Base-by-base conservation (phyloP, 1,140 invertebrate species). In the Myzus persicae region DNA sequence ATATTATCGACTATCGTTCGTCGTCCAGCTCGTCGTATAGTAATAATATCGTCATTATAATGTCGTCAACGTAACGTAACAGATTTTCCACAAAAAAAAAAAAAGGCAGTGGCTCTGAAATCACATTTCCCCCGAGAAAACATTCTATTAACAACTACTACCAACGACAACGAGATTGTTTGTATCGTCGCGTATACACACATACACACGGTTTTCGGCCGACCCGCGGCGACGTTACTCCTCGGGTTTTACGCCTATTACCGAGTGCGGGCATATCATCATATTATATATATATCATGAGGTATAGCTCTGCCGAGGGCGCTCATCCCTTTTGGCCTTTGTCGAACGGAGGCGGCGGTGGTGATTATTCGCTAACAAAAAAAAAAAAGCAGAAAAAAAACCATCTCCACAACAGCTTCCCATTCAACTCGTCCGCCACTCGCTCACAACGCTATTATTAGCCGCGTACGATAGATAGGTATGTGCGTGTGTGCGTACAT, bases 121-220 rank as follows among this genome's bases (percentile, higher is more conserved):
- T 88, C 85, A 48, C 42, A 88, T 88, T 87, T 48, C 85, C 85
- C 85, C 31, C 42, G 85, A 88, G 85, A 88, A 48, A 88, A 88
- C 85, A 48, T 22, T 1, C 20, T 51, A 51, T 51, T 22, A 22
- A 51, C 59, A 1, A 67, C 31, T 14, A n/a, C 59, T 2, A 48
- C 48, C 48, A 20, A 67, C 59, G n/a, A 59, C 54, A 59, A 0
- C 59, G 31, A 76, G 4, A n/a, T 76, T 76, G 59, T 76, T 76
- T n/a, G 59, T 76, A 76, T 76, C 59, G 59, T 76, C 31, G 59
- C 59, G 59, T 9, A 9, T 44, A 54, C 51, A 54, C 51, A 54
- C 51, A 54, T 14, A 59, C 11, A 59, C 54, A n/a, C 31, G 18
- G 59, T 76, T 76, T n/a, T 76, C 31, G 59, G 59, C 31, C 59